Base-by-base conservation (phyloP, 2,888 invertebrate genomes). In the Apamea anceps region DNA sequence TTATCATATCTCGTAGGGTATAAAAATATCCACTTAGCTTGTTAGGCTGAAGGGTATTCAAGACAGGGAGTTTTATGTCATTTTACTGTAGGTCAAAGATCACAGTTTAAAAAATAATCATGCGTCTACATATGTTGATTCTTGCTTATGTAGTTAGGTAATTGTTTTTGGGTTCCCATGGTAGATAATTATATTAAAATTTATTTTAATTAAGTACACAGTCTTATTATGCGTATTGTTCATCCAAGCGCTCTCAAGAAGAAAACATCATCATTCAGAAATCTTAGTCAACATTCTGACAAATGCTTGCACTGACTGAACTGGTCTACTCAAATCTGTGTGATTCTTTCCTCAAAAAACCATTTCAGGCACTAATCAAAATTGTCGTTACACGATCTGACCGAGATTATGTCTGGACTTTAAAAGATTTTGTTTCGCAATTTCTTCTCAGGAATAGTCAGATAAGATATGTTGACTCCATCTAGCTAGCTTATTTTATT, bases 1-100 rank as follows among this genome's bases (percentile, higher is more conserved):
- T 83, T 77, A 83, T 83, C 77, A 75, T 77, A 75, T 75, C 77
- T 86, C 37, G n/a, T 75, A 77, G 48, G 48, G 18, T 57, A 80
- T 83, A 79, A 80, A 85, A 77, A 72, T 67, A 79, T 25, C 66
- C 28, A 60, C 60, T 79, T 72, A 65, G 71, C 77, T 86, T 83
- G 72, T 86, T 80, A 86, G 21, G 0, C n/a, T 63, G 72, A 77
- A 70, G 72, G 37, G 60, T 77, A 67, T 75, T 57, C 32, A 37
- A 51, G 63, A 71, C 51, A 65, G 54, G 37, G 25, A 65, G 3
- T 42, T 57, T 42, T 67, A 45, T 62, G 10, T 42, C 8, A 25
- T 72, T 76, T 60, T 71, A 57, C 63, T 73, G 32, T 5, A 28
- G 18, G 37, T 79, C 57, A 66, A 72, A 74, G 51, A 21, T 73